Evolutionary conservation across 2,888 invertebrate species (phyloP), one percentile per base, ranked within the genome.

Genomic region (Tinea semifulvella): DNA sequence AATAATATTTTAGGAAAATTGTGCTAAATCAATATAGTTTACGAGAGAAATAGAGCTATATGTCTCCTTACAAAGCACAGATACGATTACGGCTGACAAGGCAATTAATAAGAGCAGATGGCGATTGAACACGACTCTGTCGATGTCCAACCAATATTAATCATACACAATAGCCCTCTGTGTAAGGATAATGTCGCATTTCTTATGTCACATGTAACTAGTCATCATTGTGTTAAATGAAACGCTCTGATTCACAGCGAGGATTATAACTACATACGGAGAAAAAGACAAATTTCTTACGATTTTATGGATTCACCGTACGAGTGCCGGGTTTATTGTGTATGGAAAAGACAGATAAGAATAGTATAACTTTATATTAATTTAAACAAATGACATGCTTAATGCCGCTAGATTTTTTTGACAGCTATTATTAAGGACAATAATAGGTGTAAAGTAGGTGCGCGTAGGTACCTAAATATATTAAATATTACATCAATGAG

Each of bases 91-190:
- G 60, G 63, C 64, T 75, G 76, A 76, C 76, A 74, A 47, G 74
- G 74, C 76, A 77, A 77, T 77, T 76, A 77, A 76, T 77, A 76
- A 77, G 74, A 75, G 75, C 71, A 73, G 74, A 74, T 71, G 74
- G 76, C 76, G 76, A 77, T 77, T 76, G 77, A 70, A 73, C 76
- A 75, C 76, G 75, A 75, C 67, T 73, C 74, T 69, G 63, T 67
- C 70, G 68, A 61, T 69, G 17, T 17, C 26, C 66, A 67, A 62
- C 65, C 70, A 68, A 72, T 71, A 76, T 77, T 76, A 76, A 77
- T 77, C 76, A 77, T 76, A 74, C 68, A 25, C 40, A 40, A 40
- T 40, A 40, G 22, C 40, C 11, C 17, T 22, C 13, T 17, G 13
- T 36, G 36, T 36, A 36, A 36, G 36, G 36, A 36, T 36, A 40